Evolutionary conservation across 2,888 invertebrate species (phyloP), one percentile per base, ranked within the genome.

Genomic region (Heliconius ethilla): DNA sequence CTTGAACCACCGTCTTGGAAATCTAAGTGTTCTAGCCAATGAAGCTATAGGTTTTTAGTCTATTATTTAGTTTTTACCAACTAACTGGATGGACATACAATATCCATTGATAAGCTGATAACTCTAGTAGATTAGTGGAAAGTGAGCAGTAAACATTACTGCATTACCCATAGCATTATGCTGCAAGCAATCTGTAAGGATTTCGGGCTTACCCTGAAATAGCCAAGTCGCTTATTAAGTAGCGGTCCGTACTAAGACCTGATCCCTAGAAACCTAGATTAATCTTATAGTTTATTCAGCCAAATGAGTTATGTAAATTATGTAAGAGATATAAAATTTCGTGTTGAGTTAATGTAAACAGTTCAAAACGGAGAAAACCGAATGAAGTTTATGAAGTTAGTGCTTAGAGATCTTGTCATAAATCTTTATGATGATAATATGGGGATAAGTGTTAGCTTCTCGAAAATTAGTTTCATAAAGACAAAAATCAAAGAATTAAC

Each of bases 151-250:
- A 75, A 75, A 78, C 78, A 78, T 78, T 70, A 78, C 65, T 79
- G 81, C 80, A 82, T 82, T 79, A 81, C 79, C 78, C 66, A 27
- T 65, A 75, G 75, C 73, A 72, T 78, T 78, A 81, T 79, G 67
- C 72, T 81, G 76, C 79, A 79, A 79, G 81, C 81, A 73, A 81
- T 81, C 78, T 81, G 80, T 81, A 79, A 76, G 81, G 81, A 76
- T 82, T 80, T 82, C 27, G 67, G 70, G 82, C 75, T 82, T 79
- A 82, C 76, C 37, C 67, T 63, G 74, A 59, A 78, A 73, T 76
- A 81, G 81, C 67, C 81, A 76, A 78, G 75, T 69, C 70, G 79
- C 73, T 78, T 76, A 79, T 78, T 79, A 81, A 78, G 77, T 76
- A 80, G 78, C 77, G 79, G 75, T 78, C 75, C 51, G 65, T 67